Percentiles rank a stretch among this genome's conserved stretches.
These are phyloP conservation scores for Phengaris alcon DNA, from an alignment of 2,888 invertebrate species.

Conservation along the genomic window DNA sequence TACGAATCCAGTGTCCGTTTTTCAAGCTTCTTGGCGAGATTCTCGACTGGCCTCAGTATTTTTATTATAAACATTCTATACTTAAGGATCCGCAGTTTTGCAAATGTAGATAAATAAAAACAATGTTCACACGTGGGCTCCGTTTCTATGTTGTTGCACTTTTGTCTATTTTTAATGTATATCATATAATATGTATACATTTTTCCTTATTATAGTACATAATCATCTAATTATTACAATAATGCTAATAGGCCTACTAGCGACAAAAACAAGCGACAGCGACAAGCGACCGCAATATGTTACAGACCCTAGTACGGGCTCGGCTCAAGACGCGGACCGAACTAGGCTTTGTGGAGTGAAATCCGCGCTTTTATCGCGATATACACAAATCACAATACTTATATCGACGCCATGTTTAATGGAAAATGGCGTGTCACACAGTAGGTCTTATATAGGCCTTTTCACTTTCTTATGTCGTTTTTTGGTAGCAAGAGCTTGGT, in stretches of 20 bases:
- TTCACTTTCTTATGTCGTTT: not conserved
- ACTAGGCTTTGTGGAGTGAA: conserved; percentile 10
- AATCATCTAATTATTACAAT: too few relatives aligned
- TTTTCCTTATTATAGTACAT: too few relatives aligned
- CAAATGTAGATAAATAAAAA: not conserved
- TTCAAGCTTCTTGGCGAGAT: too few relatives aligned
- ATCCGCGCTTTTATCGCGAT: conserved; percentile 12
- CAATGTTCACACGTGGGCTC: too few relatives aligned
- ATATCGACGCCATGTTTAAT: conserved; percentile 16
- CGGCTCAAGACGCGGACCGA: not conserved
- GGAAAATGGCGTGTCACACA: conserved; percentile 2
- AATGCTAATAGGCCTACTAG: too few relatives aligned
- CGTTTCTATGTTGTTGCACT: too few relatives aligned
- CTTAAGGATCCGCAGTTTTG: too few relatives aligned
- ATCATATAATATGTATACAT: too few relatives aligned
- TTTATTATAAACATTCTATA: too few relatives aligned
- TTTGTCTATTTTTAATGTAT: too few relatives aligned
- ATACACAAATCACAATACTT: not conserved
- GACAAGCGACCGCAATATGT: not conserved
- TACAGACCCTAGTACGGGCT: not conserved
- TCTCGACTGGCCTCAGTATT: too few relatives aligned
- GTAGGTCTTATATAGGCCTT: not conserved
- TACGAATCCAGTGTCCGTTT: too few relatives aligned
- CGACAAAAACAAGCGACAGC: not conserved
- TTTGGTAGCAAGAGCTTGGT: not conserved